Base-by-base conservation (phyloP, 2,797 vertebrate species). In the Margarornis squamiger region DNA sequence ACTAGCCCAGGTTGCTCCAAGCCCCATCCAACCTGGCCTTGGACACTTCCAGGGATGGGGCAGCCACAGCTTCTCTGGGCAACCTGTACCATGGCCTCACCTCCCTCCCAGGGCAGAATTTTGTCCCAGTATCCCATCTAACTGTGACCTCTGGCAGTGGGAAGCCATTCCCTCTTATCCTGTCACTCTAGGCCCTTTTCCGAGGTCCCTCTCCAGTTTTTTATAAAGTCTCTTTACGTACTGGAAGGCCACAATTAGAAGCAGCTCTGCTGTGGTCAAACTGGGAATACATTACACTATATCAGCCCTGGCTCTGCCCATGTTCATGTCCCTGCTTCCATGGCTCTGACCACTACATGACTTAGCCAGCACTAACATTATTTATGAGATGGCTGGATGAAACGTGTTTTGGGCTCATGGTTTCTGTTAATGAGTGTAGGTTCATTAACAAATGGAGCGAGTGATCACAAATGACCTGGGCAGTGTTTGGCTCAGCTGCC, bases 11-110 rank as follows among this genome's bases (percentile, higher is more conserved):
- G 29, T 4, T 71, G 24, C 18, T 71, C 12, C 38, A 70, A 71
- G 49, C 7, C n/a, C 32, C 0, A 0, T 70, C 24, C n/a, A 65
- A 0, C 12, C 29, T 39, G 12, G 14, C 2, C 4, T 83, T 2
- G n/a, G 21, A 8, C 45, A 52, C 7, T 71, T 14, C 29, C 21
- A 83, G 3, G n/a, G 24, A 52, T 51, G 45, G 21, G 14, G 14
- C 32, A 76, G 51, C 57, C 51, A 20, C 18, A 39, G 66, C 4
- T 72, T 3, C 58, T 71, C 51, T 39, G 29, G n/a, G 8, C 58
- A 58, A 0, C 23, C 27, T 45, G 23, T 45, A 12, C 79, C 45
- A 58, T 21, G 14, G n/a, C 10, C 18, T 84, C 1, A 0, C 21
- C 29, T 34, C 29, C 21, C 21, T 65, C 21, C 11, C 24, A 58